These are phyloP conservation scores for Malurus splendens DNA, from an alignment of 2,797 vertebrate species.

Conservation along the genomic window DNA sequence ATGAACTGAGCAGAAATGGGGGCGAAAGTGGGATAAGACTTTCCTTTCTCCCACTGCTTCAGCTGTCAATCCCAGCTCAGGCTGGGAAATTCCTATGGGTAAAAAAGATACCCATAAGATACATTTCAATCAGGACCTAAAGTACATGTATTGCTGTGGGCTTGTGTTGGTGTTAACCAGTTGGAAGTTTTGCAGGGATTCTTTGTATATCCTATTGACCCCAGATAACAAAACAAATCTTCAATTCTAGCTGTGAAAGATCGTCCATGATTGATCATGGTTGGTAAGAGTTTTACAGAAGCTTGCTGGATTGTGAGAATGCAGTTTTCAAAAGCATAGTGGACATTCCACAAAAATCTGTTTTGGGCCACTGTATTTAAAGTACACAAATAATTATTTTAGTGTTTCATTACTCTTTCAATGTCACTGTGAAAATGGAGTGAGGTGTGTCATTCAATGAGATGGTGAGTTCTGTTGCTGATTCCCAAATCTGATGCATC, in stretches of 20 bases:
- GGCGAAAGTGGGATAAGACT: neutral
- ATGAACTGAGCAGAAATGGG: neutral
- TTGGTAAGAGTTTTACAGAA: neutral
- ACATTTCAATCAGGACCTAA: neutral
- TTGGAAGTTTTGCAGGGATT: neutral
- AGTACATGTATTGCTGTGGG: neutral
- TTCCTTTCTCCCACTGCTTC: neutral
- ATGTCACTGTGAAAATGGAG: neutral
- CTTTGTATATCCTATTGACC: neutral
- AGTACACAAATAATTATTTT: neutral
- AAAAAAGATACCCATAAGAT: neutral
- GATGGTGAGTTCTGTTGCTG: neutral
- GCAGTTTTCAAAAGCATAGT: neutral
- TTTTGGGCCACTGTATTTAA: neutral
- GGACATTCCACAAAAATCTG: neutral
- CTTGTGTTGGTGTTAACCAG: neutral
- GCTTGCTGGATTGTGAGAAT: neutral
- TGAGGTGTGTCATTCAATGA: neutral
- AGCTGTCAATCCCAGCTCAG: neutral
- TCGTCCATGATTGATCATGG: accelerated
- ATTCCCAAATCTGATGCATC: neutral
- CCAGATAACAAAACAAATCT: neutral
- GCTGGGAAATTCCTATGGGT: neutral
- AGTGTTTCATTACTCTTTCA: neutral
- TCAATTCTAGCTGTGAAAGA: neutral